A percentile compares a stretch with the other conserved stretches of the same genome.
Conservation (phyloP, 2,888 invertebrate genomes). For the Netelia virgata region DNA sequence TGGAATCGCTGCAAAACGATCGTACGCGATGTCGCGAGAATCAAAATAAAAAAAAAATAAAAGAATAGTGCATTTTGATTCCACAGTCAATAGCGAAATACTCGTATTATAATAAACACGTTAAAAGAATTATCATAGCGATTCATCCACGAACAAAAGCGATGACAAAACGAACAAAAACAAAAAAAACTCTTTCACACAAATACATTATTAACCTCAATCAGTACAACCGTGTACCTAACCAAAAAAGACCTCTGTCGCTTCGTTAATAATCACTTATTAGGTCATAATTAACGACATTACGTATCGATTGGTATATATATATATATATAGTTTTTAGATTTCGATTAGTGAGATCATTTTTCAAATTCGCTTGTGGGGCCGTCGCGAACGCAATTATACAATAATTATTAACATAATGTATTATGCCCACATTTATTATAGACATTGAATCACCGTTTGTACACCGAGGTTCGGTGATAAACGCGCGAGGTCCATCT, state of each 20-base stretch:
- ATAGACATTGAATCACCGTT: constrained; percentile 38
- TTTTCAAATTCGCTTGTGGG: constrained; percentile 47
- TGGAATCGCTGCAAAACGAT: constrained; percentile 55
- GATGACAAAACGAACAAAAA: constrained; percentile 26
- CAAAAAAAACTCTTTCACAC: constrained; percentile 21
- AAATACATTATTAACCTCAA: constrained; percentile 46
- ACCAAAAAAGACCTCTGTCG: constrained; percentile 48
- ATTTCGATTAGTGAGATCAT: constrained; percentile 36
- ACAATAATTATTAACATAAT: constrained; percentile 17
- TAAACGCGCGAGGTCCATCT: constrained; percentile 12
- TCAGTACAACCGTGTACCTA: constrained; percentile 61
- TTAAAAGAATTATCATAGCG: constrained; percentile 3
- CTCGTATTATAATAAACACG: constrained; percentile 3
- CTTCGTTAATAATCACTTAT: constrained; percentile 56
- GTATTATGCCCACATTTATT: constrained; percentile 36
- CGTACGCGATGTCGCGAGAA: constrained; percentile 41
- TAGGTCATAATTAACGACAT: constrained; percentile 41
- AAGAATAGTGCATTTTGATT: constrained; percentile 46
- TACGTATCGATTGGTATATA: constrained; percentile 40
- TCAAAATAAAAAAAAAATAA: constrained; percentile 40
- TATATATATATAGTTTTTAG: constrained; percentile 32
- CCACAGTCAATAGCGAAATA: constrained; percentile 13
- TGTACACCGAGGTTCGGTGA: constrained; percentile 21
- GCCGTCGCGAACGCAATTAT: constrained; percentile 44
- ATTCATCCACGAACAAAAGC: constrained; percentile 29